phyloP scores from a whole-genome alignment of 2,113 vertebrate species.

The Setophaga kirtlandii region DNA sequence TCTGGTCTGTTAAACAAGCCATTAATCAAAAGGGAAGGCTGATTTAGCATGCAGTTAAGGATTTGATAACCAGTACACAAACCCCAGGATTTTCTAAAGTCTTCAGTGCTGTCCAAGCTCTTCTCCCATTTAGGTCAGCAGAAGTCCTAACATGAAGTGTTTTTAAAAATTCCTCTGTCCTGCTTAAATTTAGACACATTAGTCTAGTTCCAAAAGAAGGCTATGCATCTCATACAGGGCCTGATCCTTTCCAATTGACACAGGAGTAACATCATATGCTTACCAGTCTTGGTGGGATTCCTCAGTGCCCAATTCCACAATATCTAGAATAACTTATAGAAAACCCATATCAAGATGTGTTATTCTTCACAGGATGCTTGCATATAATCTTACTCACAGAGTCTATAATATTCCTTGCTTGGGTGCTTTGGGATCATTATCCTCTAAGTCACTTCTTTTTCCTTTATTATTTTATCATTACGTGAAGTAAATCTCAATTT shows the following conservation, averaged over 20 bases:
- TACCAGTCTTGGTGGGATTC: background rate
- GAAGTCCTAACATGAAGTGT: background rate
- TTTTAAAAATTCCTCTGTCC: background rate
- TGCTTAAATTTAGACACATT: background rate
- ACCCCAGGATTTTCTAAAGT: background rate
- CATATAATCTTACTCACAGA: background rate
- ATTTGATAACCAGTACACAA: background rate
- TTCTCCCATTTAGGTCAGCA: background rate
- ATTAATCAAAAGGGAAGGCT: background rate
- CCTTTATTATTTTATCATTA: conserved; percentile 11
- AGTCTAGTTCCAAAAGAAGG: background rate
- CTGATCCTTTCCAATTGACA: background rate
- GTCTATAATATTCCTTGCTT: background rate
- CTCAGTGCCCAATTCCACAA: background rate
- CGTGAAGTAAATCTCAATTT: conserved; percentile 15
- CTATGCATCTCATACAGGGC: background rate
- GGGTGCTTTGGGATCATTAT: background rate
- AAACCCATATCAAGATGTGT: background rate
- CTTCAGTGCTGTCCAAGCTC: background rate
- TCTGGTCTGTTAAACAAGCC: background rate
- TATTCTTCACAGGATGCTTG: background rate
- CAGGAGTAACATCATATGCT: background rate
- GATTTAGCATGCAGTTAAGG: background rate
- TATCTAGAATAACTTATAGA: background rate
- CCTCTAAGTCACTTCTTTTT: background rate